Conservation (phyloP, 2,113 vertebrate species). For the Campylomormyrus tamandua region DNA sequence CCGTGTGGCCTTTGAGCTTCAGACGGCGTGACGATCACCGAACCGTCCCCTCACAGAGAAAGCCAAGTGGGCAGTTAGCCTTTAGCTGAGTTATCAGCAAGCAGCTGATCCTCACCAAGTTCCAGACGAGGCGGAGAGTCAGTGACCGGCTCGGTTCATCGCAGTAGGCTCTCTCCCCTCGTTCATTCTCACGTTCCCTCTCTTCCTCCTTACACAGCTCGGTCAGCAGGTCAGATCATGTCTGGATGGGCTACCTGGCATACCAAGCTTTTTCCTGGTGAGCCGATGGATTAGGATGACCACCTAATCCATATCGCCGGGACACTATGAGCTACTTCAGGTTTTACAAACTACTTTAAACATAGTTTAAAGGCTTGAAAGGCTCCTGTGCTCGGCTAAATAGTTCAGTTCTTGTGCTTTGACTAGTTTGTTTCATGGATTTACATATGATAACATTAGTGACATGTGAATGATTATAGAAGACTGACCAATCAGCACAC, state of each 20-base stretch:
- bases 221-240: background rate
- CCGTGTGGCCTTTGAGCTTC: background rate
- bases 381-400: too few species aligned
- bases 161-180: background rate
- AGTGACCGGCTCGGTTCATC: background rate
- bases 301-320: too few species aligned
- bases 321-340: too few species aligned
- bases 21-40: background rate
- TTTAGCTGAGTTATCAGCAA: background rate
- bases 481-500: too few species aligned
- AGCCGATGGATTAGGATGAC: background rate
- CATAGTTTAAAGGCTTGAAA: too few species aligned
- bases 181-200: background rate
- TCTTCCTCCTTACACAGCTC: background rate
- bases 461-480: too few species aligned
- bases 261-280: background rate
- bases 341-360: too few species aligned
- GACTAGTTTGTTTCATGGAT: too few species aligned
- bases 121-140: background rate
- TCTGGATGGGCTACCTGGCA: background rate
- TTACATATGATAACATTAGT: too few species aligned
- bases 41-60: background rate
- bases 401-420: too few species aligned
- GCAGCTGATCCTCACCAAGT: background rate
- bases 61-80: background rate